Evolutionary conservation across 2,113 vertebrate genomes (phyloP), one percentile per base, ranked within the genome.

Genomic region (Aix galericulata): DNA sequence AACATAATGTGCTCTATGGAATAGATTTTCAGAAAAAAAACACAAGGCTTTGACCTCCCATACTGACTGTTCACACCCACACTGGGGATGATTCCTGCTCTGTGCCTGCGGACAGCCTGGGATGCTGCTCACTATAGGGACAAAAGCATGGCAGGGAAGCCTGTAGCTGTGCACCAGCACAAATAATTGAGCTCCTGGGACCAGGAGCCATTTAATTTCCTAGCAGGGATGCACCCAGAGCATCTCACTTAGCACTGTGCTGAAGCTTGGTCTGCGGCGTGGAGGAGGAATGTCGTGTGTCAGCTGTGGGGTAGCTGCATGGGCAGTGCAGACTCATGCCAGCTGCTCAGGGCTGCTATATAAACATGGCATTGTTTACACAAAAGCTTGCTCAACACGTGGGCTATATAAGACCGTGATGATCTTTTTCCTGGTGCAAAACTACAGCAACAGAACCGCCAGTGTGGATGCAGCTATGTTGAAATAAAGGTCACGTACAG

Each of bases 1-100:
- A 53, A 76, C 13, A 17, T 16, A 26, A 12, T 26, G 13, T 13
- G 8, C 20, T 20, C 6, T 8, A 6, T 0, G 4, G 63, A 34
- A 27, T 32, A 68, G 29, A n/a, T 82, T 72, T 91, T 56, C 34
- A 66, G 53, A 31, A 58, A 48, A 64, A 48, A 64, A 79, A 46
- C 44, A 48, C 32, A 3, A 20, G 20, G 32, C 50, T 52, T 52
- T 52, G 23, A 32, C 23, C 29, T 74, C 67, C 13, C 27, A 62
- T 69, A 69, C 12, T 0, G 4, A 11, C 23, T 29, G 26, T 48
- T 82, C 31, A 60, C 42, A 56, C 50, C 48, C 58, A 72, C 9
- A 7, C 10, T 1, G 6, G 13, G 21, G 13, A 55, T 0, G 4
- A 58, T 11, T 82, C 26, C 58, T 73, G 26, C 18, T 85, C 34